Base-by-base conservation (phyloP, 2,797 vertebrate species). In the Hemibagrus guttatus region DNA sequence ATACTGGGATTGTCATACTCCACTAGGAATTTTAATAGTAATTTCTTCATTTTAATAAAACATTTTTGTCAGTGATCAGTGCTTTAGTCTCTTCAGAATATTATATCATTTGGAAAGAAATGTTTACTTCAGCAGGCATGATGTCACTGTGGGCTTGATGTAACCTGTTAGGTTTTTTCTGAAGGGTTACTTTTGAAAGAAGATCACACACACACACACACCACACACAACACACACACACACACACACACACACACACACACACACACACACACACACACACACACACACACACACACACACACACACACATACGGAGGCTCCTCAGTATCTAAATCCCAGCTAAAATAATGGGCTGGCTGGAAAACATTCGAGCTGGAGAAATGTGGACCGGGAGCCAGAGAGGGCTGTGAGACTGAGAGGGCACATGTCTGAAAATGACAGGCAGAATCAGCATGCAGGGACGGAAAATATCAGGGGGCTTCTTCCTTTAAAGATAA, bases 401-500 rank as follows among this genome's bases (percentile, higher is more conserved):
- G 66, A 86, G 84, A 80, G 84, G 23, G 1, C 63, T 58, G n/a
- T 4, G 87, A 90, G 89, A 83, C 42, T 68, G 54, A 42, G 66
- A 80, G 83, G 74, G 56, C 86, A 87, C 69, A 69, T 63, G 83
- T 86, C 82, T 90, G 81, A 86, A 91, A 84, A 88, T 88, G 88
- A 89, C 87, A 90, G 81, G 16, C 85, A 75, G 85, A 88, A 89
- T 89, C 87, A 87, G 82, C 83, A 83, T 82, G 81, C 66, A 68
- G 69, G 74, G 80, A 78, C 52, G 59, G 80, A 81, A 89, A 89
- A 86, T 88, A 90, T 85, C 88, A 89, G 81, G 56, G 59, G 88
- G 79, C 64, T 86, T 23, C 78, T 89, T 89, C 80, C 86, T 90
- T 88, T 86, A 88, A 91, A 91, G 76, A 89, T 90, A 89, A 88